These are phyloP conservation scores for Creontiades dilutus DNA, from an alignment of 2,888 invertebrate species.

Conservation along the genomic window DNA sequence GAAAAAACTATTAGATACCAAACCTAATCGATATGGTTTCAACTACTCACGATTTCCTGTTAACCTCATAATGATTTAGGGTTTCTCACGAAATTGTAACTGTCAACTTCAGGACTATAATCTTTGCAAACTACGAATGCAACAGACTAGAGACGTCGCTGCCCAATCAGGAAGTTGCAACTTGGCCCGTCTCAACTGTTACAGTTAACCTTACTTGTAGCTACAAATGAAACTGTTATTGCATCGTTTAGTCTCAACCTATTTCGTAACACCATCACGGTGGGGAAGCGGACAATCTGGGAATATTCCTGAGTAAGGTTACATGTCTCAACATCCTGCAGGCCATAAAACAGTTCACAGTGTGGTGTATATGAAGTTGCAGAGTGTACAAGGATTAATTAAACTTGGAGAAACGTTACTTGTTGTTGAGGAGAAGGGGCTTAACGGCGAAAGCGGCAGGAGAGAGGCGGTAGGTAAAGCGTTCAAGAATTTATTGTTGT, in stretches of 20 bases:
- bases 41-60: too few species aligned
- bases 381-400: conserved; percentile 69
- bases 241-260: conserved; percentile 20
- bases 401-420: conserved; percentile 69
- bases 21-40: too few species aligned
- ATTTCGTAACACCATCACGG: conserved; percentile 12
- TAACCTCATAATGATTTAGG: too few species aligned
- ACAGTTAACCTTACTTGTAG: neutral
- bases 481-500: conserved; percentile 71
- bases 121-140: too few species aligned
- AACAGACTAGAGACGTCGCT: neutral
- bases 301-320: conserved; percentile 44
- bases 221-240: conserved; percentile 46
- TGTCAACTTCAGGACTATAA: too few species aligned
- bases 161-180: conserved; percentile 4
- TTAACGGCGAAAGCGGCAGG: neutral
- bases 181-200: conserved; percentile 2
- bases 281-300: conserved; percentile 40
- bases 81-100: too few species aligned
- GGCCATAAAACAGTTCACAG: conserved; percentile 63
- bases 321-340: conserved; percentile 42
- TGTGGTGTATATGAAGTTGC: conserved; percentile 65
- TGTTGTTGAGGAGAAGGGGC: conserved; percentile 57
- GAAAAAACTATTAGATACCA: too few species aligned
- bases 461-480: conserved; percentile 56